Evolutionary conservation across 2,888 invertebrate genomes (phyloP).

Genomic region (Amphipyra tragopoginis): DNA sequence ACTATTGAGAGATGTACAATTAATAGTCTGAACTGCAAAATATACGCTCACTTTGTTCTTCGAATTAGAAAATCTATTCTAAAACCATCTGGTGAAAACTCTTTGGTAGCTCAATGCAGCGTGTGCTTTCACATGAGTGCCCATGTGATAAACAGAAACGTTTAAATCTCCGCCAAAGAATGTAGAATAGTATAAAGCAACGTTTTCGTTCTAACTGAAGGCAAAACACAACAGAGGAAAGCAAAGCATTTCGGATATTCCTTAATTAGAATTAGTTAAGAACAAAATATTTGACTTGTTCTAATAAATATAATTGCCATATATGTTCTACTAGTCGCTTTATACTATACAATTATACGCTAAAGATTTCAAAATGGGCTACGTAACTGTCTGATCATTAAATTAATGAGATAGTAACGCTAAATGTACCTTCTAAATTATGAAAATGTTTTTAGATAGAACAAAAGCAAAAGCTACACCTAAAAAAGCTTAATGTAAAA

Average conservation of each 20-base stretch:
- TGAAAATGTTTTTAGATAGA: too few species aligned
- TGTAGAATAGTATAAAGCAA: conserved; percentile 18
- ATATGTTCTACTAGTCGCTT: neutral
- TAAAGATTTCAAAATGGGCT: neutral
- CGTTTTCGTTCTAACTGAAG: conserved; percentile 25
- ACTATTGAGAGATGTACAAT: neutral
- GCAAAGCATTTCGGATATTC: conserved; percentile 37
- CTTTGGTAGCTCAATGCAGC: conserved; percentile 4
- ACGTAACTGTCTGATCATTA: too few species aligned
- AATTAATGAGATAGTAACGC: too few species aligned
- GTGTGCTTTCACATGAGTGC: conserved; percentile 10
- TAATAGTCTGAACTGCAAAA: neutral
- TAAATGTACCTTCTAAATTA: too few species aligned
- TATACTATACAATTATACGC: neutral
- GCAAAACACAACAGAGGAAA: conserved; percentile 14
- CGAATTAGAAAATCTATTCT: neutral
- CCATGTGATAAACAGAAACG: conserved; percentile 27
- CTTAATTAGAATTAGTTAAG: conserved; percentile 12
- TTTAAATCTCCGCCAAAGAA: conserved; percentile 42
- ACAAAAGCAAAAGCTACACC: neutral
- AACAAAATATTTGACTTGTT: too few species aligned
- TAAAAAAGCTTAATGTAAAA: neutral
- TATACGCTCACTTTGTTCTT: neutral
- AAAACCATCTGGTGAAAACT: conserved; percentile 3
- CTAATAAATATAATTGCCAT: too few species aligned